Base-by-base conservation (phyloP, 2,797 vertebrate genomes). In the Kryptopterus vitreolus region DNA sequence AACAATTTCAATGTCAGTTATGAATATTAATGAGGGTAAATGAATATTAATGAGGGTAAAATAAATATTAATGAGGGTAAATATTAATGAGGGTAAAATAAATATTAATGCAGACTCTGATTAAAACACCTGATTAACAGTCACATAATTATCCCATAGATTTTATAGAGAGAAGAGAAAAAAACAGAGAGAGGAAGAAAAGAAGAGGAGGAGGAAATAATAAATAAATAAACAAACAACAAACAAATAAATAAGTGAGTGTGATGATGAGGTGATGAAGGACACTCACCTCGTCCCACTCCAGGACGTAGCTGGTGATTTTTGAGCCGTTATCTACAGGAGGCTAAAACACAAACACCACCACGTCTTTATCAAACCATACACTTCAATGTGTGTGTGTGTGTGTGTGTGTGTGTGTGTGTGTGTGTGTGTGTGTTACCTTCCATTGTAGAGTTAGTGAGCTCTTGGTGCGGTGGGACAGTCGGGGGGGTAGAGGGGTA, bases 371-470 rank as follows among this genome's bases (percentile, higher is more conserved):
- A 69, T 71, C 16, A 13, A 12, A 0, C 31, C 18, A 52, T 18
- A 11, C 0, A 33, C 48, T 33, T 53, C 3, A 35, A 13, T 52
- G 48, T 52, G 48, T 52, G 48, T 52, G 33, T 26, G 46, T 77
- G 24, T 29, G 38, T 38, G 50, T 46, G 12, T 35, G 22, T 70
- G 58, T 53, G 33, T 48, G 18, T 62, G 57, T 13, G 57, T 65
- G n/a, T 26, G 46, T 46, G 63, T 50, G 18, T 33, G 46, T 26
- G 58, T 35, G 29, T 65, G 3, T 48, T 88, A 96, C 95, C 94
- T 96, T 96, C 95, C 95, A 96, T 29, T 96, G 95, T 78, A 96
- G 87, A 70, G 94, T 95, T 61, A 96, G 91, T 61, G 95, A 95
- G 87, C 90, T 96, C 89, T 94, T 95, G 91, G 92, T 94, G 88